phyloP scores from a whole-genome alignment of 2,113 vertebrate genomes.

The Mystacornis crossleyi region DNA sequence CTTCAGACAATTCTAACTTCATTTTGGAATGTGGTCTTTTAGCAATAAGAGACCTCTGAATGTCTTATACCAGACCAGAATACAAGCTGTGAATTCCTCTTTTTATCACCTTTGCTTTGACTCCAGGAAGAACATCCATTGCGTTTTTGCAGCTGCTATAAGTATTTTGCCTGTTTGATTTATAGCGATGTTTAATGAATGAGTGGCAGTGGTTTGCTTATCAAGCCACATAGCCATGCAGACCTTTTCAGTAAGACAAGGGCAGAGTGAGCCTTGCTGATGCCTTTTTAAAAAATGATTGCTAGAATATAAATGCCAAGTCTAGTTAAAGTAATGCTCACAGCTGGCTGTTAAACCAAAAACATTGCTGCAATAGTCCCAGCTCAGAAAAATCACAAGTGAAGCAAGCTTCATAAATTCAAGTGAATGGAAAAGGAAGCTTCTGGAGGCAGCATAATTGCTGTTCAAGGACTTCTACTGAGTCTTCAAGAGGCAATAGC shows the following conservation, averaged over 20 bases:
- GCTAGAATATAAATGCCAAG: not conserved
- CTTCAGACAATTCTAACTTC: not conserved
- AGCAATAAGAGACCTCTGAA: not conserved
- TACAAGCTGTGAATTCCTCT: not conserved
- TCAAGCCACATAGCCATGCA: not conserved
- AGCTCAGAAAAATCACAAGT: not conserved
- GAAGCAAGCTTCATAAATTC: not conserved
- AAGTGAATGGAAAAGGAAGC: not conserved
- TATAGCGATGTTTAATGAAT: slow-evolving; percentile 13
- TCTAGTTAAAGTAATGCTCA: not conserved
- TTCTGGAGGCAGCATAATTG: not conserved
- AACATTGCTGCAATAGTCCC: not conserved
- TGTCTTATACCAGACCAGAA: not conserved
- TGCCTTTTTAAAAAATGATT: not conserved
- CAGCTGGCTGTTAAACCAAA: not conserved
- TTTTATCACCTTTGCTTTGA: not conserved
- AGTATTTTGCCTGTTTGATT: not conserved
- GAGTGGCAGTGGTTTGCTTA: not conserved
- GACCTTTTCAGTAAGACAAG: not conserved
- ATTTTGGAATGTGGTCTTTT: not conserved
- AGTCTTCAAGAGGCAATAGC: not conserved
- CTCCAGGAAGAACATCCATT: not conserved
- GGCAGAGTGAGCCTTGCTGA: not conserved
- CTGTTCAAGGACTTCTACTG: slow-evolving; percentile 6
- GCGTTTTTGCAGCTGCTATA: not conserved